Conservation (phyloP, 2,797 vertebrate genomes). For the Phoxinus dragarum region DNA sequence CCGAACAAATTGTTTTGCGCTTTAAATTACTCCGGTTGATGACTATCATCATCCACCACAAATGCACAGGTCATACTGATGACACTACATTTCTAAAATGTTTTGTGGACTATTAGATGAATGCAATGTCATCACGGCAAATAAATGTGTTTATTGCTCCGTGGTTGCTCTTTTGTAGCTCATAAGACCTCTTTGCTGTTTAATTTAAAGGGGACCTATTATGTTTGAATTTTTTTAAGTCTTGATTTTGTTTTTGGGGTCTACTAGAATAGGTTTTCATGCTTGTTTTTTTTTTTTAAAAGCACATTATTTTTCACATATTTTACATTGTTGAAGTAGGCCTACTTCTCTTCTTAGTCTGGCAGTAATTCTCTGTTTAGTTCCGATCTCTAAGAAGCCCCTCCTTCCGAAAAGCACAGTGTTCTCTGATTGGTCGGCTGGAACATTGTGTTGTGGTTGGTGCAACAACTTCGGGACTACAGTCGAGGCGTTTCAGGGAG, state of each 20-base stretch:
- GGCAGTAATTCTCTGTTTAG: background rate
- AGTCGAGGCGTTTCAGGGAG: background rate
- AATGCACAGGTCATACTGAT: background rate
- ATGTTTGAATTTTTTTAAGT: background rate
- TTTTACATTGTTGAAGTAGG: background rate
- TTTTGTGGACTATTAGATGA: background rate
- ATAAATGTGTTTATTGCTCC: background rate
- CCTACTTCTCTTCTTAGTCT: background rate
- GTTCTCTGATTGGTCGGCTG: background rate
- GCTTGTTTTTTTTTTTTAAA: too few species aligned
- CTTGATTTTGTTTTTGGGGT: background rate
- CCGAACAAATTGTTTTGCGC: background rate
- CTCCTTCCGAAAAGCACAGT: background rate
- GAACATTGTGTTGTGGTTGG: background rate
- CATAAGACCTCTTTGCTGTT: background rate
- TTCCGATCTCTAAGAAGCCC: background rate
- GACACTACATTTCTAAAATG: conserved; percentile 18
- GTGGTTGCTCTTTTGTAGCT: background rate
- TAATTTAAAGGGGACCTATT: background rate
- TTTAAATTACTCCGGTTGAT: conserved; percentile 23
- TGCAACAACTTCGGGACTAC: background rate
- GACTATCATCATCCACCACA: background rate
- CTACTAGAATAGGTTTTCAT: background rate
- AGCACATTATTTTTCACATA: background rate
- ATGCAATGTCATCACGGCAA: background rate